Evolutionary conservation across 2,113 vertebrate genomes (phyloP).

Genomic region (Ursus arctos): DNA sequence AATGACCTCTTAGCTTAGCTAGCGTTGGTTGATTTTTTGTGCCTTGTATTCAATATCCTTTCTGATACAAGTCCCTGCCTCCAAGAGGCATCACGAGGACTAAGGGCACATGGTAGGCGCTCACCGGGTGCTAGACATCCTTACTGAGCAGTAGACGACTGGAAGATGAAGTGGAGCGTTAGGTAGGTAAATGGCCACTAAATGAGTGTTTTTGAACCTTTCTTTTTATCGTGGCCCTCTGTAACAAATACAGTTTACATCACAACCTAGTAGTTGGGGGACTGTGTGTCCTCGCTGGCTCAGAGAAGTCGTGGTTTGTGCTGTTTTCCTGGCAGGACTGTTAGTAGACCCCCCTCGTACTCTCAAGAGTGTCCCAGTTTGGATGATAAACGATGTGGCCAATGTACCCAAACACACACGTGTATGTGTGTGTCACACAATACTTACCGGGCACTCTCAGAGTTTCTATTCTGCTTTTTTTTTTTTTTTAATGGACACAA

Average conservation of each 20-base stretch:
- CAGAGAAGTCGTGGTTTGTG: background rate
- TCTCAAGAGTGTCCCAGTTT: background rate
- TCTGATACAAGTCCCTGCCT: background rate
- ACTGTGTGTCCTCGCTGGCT: background rate
- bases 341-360: background rate
- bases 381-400: background rate
- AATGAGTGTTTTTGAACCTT: background rate
- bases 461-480: background rate
- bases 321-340: background rate
- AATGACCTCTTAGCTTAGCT: too few relatives aligned
- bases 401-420: background rate
- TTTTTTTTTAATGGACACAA: background rate
- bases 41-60: background rate
- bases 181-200: background rate
- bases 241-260: background rate
- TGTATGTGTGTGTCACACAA: background rate
- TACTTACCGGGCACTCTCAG: background rate
- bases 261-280: background rate
- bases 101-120: fast-evolving
- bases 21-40: background rate
- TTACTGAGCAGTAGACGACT: background rate
- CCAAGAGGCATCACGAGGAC: background rate
- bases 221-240: background rate
- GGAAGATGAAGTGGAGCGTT: background rate
- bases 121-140: background rate